These are phyloP conservation scores for Sesamia inferens DNA, from an alignment of 2,888 invertebrate species.

Conservation along the genomic window DNA sequence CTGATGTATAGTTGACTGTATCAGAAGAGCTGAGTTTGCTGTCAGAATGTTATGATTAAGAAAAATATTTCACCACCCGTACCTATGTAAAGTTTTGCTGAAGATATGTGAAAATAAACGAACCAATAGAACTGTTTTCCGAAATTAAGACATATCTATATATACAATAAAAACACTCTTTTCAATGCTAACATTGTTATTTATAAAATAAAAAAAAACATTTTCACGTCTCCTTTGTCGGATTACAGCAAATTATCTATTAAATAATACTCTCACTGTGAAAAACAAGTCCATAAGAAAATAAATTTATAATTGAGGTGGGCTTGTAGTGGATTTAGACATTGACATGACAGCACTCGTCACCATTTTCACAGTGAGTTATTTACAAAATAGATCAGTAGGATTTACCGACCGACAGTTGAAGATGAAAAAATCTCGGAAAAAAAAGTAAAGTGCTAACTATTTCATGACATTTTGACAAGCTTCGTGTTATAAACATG, in stretches of 20 bases:
- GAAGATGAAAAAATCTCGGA: neutral
- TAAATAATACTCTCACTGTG: too few relatives aligned
- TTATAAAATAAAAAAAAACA: too few relatives aligned
- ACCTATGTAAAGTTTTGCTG: neutral
- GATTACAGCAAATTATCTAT: too few relatives aligned
- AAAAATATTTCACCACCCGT: neutral
- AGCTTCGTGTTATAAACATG: slow-evolving; percentile 7
- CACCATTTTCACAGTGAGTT: neutral
- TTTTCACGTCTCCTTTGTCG: too few relatives aligned
- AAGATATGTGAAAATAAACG: neutral
- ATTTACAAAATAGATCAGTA: neutral
- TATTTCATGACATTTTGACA: slow-evolving; percentile 1
- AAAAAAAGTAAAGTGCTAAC: slow-evolving; percentile 1
- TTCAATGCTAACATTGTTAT: too few relatives aligned
- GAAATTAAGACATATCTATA: neutral
- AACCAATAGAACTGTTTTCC: neutral
- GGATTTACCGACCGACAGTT: neutral
- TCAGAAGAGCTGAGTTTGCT: neutral
- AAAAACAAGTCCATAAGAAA: neutral
- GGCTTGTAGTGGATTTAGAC: neutral
- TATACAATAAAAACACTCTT: neutral
- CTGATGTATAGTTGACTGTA: neutral
- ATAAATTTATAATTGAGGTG: neutral
- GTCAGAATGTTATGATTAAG: too few relatives aligned
- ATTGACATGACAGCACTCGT: too few relatives aligned